Evolutionary conservation across 2,888 invertebrate genomes (phyloP).

Genomic region (Xanthostigma xanthostigma): DNA sequence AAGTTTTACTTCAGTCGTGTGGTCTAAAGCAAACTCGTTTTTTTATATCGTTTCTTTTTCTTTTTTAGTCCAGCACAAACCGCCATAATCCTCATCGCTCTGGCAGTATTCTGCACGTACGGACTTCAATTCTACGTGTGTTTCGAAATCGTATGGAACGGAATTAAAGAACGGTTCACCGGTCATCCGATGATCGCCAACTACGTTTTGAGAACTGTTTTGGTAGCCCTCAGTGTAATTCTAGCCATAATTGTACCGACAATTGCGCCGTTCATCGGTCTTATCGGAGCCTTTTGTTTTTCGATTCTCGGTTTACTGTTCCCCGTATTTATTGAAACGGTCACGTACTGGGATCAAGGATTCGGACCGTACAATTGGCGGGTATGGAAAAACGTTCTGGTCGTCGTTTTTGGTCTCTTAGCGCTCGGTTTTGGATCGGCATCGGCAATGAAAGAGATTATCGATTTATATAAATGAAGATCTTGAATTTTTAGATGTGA

Average conservation of each 20-base stretch:
- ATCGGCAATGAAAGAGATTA: conserved; percentile 45
- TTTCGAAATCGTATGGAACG: conserved; percentile 80
- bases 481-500: neutral
- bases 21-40: too few species aligned
- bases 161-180: conserved; percentile 55
- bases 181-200: conserved; percentile 55
- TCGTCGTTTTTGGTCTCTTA: conserved; percentile 58
- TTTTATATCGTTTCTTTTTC: conserved; percentile 10
- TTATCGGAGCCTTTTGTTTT: conserved; percentile 88
- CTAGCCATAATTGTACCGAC: conserved; percentile 78
- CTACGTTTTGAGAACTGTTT: conserved; percentile 53
- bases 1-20: too few species aligned
- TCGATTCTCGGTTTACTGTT: conserved; percentile 80
- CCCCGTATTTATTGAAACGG: conserved; percentile 71
- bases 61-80: conserved; percentile 62
- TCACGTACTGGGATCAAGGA: conserved; percentile 75
- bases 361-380: conserved; percentile 59
- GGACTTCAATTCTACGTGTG: conserved; percentile 96
- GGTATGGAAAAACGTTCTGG: conserved; percentile 62
- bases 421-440: conserved; percentile 73
- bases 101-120: conserved; percentile 89
- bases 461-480: conserved; percentile 21
- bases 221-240: conserved; percentile 51
- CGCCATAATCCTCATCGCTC: conserved; percentile 71
- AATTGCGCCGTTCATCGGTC: conserved; percentile 76